Percentiles rank a stretch among this genome's conserved stretches.
Conservation (phyloP, 2,113 vertebrate species). For the Hemichromis elongatus region DNA sequence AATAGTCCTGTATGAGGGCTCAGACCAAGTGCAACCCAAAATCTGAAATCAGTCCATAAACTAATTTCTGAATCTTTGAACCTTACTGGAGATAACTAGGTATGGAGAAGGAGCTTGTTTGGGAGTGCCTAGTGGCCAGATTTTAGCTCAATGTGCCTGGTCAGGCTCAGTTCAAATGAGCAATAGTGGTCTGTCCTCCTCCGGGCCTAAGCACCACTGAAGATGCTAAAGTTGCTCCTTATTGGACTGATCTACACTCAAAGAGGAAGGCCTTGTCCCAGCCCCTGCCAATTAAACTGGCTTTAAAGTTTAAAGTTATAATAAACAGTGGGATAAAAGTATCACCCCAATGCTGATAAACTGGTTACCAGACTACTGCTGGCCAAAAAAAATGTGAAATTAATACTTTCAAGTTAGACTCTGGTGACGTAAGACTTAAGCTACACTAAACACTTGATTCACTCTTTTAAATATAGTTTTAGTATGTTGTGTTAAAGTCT, state of each 20-base stretch:
- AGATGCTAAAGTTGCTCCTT: too few species aligned
- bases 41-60: not conserved
- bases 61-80: not conserved
- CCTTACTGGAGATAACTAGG: not conserved
- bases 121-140: not conserved
- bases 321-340: too few species aligned
- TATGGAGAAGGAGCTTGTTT: not conserved
- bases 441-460: not conserved
- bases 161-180: too few species aligned
- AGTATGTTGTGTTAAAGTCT: rapidly evolving
- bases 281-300: too few species aligned
- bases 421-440: not conserved
- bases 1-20: not conserved
- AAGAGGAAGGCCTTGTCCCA: too few species aligned
- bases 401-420: too few species aligned
- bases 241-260: too few species aligned
- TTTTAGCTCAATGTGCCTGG: not conserved
- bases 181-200: not conserved
- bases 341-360: too few species aligned
- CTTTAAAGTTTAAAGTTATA: too few species aligned
- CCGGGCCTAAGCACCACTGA: rapidly evolving
- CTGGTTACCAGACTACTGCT: too few species aligned
- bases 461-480: rapidly evolving
- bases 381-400: too few species aligned
- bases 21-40: not conserved